Base-by-base conservation (phyloP, 2,113 vertebrate species). In the Tauraco erythrolophus region DNA sequence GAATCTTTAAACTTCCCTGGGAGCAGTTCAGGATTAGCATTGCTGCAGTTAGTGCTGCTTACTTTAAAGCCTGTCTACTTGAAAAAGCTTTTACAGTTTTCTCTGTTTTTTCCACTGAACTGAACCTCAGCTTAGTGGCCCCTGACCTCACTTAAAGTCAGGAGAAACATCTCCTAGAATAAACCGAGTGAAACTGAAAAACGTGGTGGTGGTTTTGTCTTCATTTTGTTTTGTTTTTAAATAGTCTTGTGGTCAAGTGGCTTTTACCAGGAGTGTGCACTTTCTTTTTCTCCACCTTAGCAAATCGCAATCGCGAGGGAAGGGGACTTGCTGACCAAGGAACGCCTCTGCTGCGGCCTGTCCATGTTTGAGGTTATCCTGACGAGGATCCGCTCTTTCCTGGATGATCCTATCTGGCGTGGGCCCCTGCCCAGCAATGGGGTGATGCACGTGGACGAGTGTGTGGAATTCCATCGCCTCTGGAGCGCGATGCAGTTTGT, bases 401-500 rank as follows among this genome's bases (percentile, higher is more conserved):
- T 99, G 89, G 99, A 99, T 0, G 99, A 99, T 58, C 97, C 98
- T 22, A 99, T 99, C 96, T 99, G 99, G 99, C 98, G 99, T 0
- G 99, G 99, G 3, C 99, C 99, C 18, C 98, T 99, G 76, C 99
- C 99, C 77, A 99, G 98, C 98, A 99, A 99, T 0, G 99, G 99
- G 1, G 99, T 99, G 95, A 99, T 99, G 99, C 99, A 99, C 0
- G 99, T 99, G 97, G 99, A 99, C 0, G 99, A 99, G 92, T 99
- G 99, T 0, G 99, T 99, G 83, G 99, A 99, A 79, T 99, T 99
- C 87, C 99, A 99, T 84, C 96, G 99, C 25, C 98, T 99, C 23
- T 99, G 99, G 99, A 99, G 99, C 3, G 99, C 99, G 6, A 99
- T 99, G 99, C 99, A 99, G 95, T 99, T 99, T 7, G 99, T 99